These are phyloP conservation scores for Lasioglossum malachurum DNA, from an alignment of 2,888 invertebrate genomes.

Conservation along the genomic window DNA sequence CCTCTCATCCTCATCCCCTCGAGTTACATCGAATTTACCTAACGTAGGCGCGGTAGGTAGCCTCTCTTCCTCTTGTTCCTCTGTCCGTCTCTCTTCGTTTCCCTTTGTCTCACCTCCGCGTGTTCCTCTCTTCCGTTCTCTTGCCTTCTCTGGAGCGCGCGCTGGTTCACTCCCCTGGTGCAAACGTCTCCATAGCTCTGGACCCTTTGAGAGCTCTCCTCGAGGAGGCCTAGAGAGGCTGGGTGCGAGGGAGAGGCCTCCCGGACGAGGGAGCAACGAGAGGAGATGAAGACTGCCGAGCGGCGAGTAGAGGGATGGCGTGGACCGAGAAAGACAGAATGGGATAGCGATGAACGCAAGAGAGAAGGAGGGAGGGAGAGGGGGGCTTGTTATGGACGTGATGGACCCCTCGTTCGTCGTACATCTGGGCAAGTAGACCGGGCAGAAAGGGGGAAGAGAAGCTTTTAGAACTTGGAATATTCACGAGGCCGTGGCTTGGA, in stretches of 20 bases:
- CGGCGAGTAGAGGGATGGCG: slow-evolving; percentile 21
- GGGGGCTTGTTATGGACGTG: slow-evolving; percentile 84
- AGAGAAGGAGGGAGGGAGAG: slow-evolving; percentile 61
- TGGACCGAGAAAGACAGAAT: slow-evolving; percentile 48
- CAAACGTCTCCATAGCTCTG: slow-evolving; percentile 76
- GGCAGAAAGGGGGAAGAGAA: slow-evolving; percentile 75
- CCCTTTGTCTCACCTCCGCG: slow-evolving; percentile 40
- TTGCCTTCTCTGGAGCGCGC: slow-evolving; percentile 42
- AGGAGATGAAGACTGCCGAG: slow-evolving; percentile 28
- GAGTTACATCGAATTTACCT: slow-evolving; percentile 83
- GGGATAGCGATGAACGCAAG: slow-evolving; percentile 26
- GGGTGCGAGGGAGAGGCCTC: slow-evolving; percentile 56
- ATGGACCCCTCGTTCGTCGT: slow-evolving; percentile 84
- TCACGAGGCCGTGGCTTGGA: slow-evolving; percentile 82
- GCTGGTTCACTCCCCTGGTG: slow-evolving; percentile 70
- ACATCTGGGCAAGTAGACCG: slow-evolving; percentile 71
- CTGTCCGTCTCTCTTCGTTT: slow-evolving; percentile 51
- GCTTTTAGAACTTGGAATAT: slow-evolving; percentile 85
- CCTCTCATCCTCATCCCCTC: slow-evolving; percentile 76
- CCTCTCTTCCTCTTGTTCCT: slow-evolving; percentile 62
- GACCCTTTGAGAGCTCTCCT: slow-evolving; percentile 75
- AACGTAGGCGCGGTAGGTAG: slow-evolving; percentile 79
- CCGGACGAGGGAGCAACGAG: slow-evolving; percentile 42
- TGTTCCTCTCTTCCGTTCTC: slow-evolving; percentile 53
- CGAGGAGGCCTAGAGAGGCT: slow-evolving; percentile 74